phyloP scores from a whole-genome alignment of 2,888 invertebrate genomes.

The Melitaea athalia region DNA sequence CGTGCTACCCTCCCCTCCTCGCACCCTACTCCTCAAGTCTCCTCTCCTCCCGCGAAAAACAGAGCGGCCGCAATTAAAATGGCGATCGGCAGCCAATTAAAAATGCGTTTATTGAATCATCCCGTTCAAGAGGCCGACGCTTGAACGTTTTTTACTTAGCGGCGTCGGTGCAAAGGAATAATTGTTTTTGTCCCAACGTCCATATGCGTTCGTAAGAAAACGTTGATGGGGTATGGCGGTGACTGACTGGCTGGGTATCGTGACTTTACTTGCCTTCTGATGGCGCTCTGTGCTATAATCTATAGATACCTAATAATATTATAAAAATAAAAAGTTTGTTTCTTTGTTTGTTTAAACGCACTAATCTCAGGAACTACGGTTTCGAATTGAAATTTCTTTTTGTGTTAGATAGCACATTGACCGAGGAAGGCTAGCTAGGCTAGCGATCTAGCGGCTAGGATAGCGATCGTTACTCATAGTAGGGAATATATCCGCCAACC shows the following conservation, averaged over 20 bases:
- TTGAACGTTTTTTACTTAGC: constrained; percentile 52
- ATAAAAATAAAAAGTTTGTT: no score
- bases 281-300: neutral
- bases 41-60: constrained; percentile 49
- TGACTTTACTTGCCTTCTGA: neutral
- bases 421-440: no score
- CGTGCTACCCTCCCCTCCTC: neutral
- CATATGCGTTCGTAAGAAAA: constrained; percentile 34
- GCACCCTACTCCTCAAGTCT: constrained; percentile 6
- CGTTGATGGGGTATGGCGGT: constrained; percentile 9
- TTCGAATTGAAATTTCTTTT: no score
- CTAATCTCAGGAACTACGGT: no score
- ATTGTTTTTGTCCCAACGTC: constrained; percentile 49
- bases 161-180: constrained; percentile 57
- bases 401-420: no score
- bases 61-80: constrained; percentile 68
- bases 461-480: no score
- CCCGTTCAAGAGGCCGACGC: constrained; percentile 51
- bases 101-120: constrained; percentile 71
- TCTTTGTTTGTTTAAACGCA: no score
- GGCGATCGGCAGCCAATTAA: constrained; percentile 67
- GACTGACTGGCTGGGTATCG: constrained; percentile 5
- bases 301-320: neutral
- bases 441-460: no score
- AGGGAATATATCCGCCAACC: no score